A percentile compares a stretch with the other conserved stretches of the same genome.
Conservation (phyloP, 2,888 invertebrate genomes). For the Yponomeuta evonymella region DNA sequence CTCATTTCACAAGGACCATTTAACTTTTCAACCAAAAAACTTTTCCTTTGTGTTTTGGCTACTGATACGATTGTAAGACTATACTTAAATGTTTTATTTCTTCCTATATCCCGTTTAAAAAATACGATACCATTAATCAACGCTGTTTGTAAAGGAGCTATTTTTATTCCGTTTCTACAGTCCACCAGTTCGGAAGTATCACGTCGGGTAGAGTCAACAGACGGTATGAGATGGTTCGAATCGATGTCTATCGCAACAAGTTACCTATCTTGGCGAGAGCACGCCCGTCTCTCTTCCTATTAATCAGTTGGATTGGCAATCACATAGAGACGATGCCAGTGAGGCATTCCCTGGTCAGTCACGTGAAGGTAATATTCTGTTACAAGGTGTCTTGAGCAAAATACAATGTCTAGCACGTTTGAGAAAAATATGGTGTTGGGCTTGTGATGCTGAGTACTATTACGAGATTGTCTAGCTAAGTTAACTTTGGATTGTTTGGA, state of each 20-base stretch:
- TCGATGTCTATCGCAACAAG: slow-evolving; percentile 46
- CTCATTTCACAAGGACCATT: neutral
- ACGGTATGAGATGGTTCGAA: slow-evolving; percentile 37
- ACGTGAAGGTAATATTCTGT: slow-evolving; percentile 16
- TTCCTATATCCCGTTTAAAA: slow-evolving; percentile 20
- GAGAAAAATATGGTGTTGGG: no score
- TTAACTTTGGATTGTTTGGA: no score
- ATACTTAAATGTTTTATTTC: slow-evolving; percentile 5
- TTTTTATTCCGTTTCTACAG: slow-evolving; percentile 27
- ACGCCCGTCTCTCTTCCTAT: slow-evolving; percentile 32
- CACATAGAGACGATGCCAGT: slow-evolving; percentile 33
- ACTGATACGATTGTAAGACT: neutral
- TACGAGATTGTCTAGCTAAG: no score
- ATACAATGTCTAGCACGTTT: neutral
- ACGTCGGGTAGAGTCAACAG: slow-evolving; percentile 31
- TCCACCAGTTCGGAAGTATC: slow-evolving; percentile 27
- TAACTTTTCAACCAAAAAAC: neutral
- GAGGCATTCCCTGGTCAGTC: slow-evolving; percentile 25
- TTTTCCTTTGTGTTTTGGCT: neutral
- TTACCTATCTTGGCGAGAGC: slow-evolving; percentile 29
- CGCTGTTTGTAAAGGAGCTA: slow-evolving; percentile 23
- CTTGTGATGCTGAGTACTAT: no score
- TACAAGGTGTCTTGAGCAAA: neutral
- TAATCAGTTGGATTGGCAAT: slow-evolving; percentile 53
- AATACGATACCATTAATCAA: slow-evolving; percentile 46